Conservation (phyloP, 2,888 invertebrate species). For the Elaeidobius kamerunicus region DNA sequence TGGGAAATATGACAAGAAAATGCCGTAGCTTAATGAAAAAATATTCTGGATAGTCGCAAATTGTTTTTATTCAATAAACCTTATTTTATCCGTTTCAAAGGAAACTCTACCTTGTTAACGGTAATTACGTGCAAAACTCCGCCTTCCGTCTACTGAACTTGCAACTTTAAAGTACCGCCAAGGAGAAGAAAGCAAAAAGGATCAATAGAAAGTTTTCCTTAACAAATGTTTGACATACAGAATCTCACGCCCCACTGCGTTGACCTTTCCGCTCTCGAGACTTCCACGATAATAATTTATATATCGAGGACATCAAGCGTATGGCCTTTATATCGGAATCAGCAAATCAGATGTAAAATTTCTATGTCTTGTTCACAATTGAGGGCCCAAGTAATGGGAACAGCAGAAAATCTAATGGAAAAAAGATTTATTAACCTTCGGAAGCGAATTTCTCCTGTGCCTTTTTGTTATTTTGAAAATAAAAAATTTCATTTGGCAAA, state of each 20-base stretch:
- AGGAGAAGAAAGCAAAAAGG: conserved; percentile 12
- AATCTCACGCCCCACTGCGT: conserved; percentile 21
- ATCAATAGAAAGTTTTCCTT: conserved; percentile 21
- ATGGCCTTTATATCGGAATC: conserved; percentile 25
- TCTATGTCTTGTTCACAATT: conserved; percentile 19
- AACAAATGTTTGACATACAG: conserved; percentile 23
- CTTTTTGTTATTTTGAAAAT: too few species aligned
- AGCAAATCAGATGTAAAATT: conserved; percentile 28
- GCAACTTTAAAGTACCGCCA: too few species aligned
- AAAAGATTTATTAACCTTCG: conserved; percentile 16
- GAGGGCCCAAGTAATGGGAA: conserved; percentile 17
- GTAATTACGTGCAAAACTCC: too few species aligned
- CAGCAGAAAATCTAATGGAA: conserved; percentile 12
- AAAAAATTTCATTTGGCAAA: too few species aligned
- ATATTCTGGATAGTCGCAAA: too few species aligned
- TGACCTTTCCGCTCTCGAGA: conserved; percentile 27
- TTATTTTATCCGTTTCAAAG: too few species aligned
- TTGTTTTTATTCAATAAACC: too few species aligned
- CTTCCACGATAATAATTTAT: conserved; percentile 22
- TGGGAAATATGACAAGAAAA: too few species aligned
- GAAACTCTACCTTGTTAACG: too few species aligned
- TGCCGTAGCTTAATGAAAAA: too few species aligned
- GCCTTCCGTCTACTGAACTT: too few species aligned
- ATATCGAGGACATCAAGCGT: conserved; percentile 23
- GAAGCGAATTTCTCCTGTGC: conserved; percentile 9